Percentiles rank a stretch among this genome's conserved stretches.
Conservation (phyloP, 2,888 invertebrate genomes). For the Drosophila cognata region DNA sequence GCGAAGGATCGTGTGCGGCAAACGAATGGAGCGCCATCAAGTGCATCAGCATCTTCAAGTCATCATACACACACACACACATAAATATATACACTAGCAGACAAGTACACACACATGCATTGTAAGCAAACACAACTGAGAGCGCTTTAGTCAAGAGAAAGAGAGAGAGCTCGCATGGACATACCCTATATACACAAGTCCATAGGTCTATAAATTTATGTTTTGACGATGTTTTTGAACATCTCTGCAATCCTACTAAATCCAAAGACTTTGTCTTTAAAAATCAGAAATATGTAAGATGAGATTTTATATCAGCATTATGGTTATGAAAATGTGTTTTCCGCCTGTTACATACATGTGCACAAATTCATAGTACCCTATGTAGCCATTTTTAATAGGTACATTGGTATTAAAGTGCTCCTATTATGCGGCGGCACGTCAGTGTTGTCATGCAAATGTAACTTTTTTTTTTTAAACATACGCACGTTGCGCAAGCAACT, state of each 20-base stretch:
- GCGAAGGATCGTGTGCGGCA: constrained; percentile 21
- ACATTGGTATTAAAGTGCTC: constrained; percentile 66
- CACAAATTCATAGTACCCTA: not conserved
- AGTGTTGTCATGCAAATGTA: constrained; percentile 24
- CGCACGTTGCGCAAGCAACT: not conserved
- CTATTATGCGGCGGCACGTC: constrained; percentile 56
- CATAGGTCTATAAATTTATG: too few species aligned
- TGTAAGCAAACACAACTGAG: constrained; percentile 9
- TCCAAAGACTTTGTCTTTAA: not conserved
- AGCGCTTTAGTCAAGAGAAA: not conserved
- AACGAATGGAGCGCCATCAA: constrained; percentile 58
- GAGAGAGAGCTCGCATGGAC: not conserved
- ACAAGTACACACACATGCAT: constrained; percentile 17
- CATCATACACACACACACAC: constrained; percentile 23
- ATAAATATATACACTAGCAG: not conserved
- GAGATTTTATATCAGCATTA: not conserved
- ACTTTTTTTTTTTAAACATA: not conserved
- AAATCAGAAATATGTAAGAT: not conserved
- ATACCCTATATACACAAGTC: not conserved
- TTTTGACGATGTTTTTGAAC: not conserved
- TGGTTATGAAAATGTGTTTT: not conserved
- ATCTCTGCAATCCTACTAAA: not conserved
- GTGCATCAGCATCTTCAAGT: constrained; percentile 53
- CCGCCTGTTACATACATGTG: not conserved
- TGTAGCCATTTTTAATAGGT: not conserved